A percentile compares a stretch with the other conserved stretches of the same genome.
Conservation (phyloP, 1,140 invertebrate genomes). For the Hestina assimilis region DNA sequence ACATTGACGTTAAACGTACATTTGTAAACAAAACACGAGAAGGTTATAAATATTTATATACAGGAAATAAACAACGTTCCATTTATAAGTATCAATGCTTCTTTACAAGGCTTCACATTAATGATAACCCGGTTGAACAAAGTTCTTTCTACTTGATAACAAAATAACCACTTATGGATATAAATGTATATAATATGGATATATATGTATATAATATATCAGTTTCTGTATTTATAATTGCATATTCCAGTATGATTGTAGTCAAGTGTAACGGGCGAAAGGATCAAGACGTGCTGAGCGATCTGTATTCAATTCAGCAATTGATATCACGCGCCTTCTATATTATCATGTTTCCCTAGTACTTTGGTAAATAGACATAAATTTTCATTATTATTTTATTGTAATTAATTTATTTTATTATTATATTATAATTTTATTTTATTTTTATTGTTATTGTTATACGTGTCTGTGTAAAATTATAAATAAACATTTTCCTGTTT, state of each 20-base stretch:
- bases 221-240: neutral
- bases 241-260: neutral
- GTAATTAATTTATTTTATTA: neutral
- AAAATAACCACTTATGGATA: neutral
- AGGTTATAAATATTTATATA: neutral
- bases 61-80: neutral
- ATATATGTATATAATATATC: too few relatives aligned
- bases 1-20: too few relatives aligned
- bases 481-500: conserved; percentile 3
- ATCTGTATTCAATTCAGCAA: neutral
- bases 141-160: neutral
- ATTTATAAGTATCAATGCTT: conserved; percentile 1
- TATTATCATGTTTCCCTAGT: conserved; percentile 22
- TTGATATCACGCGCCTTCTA: neutral
- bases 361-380: conserved; percentile 13
- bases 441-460: too few relatives aligned
- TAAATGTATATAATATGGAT: too few relatives aligned
- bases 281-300: conserved; percentile 44
- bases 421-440: neutral
- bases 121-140: conserved; percentile 9
- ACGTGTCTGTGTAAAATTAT: too few relatives aligned
- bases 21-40: neutral
- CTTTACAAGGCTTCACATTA: conserved; percentile 10
- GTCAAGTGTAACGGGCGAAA: conserved; percentile 18
- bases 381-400: conserved; percentile 9